phyloP scores from a whole-genome alignment of 2,888 invertebrate species.

The Conus canariensis region DNA sequence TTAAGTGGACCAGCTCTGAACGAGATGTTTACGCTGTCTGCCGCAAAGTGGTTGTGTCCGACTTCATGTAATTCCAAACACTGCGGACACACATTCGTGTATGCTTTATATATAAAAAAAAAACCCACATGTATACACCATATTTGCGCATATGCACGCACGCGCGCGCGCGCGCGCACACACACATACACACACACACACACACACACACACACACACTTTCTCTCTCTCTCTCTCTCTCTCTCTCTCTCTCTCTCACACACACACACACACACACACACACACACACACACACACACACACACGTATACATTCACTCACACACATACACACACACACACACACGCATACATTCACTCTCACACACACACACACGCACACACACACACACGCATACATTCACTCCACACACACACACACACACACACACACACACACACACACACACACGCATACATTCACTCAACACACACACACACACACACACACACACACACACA shows the following conservation, averaged over 20 bases:
- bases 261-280: slow-evolving; percentile 8
- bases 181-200: slow-evolving; percentile 4
- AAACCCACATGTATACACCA: neutral
- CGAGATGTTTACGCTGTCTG: too few species aligned
- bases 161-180: neutral
- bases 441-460: too few species aligned
- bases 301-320: too few species aligned
- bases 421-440: too few species aligned
- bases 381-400: too few species aligned
- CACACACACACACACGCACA: neutral
- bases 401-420: neutral
- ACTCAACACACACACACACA: neutral
- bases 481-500: slow-evolving; percentile 19
- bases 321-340: slow-evolving; percentile 4
- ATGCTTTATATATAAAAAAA: too few species aligned
- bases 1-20: too few species aligned
- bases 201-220: slow-evolving; percentile 16
- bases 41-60: too few species aligned
- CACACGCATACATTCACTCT: too few species aligned
- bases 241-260: neutral
- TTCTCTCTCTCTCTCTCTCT: neutral
- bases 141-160: neutral
- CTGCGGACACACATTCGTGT: too few species aligned
- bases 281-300: slow-evolving; percentile 16
- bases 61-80: too few species aligned